A percentile compares a stretch with the other conserved stretches of the same genome.
Conservation (phyloP, 2,113 vertebrate species). For the Sorex fumeus region DNA sequence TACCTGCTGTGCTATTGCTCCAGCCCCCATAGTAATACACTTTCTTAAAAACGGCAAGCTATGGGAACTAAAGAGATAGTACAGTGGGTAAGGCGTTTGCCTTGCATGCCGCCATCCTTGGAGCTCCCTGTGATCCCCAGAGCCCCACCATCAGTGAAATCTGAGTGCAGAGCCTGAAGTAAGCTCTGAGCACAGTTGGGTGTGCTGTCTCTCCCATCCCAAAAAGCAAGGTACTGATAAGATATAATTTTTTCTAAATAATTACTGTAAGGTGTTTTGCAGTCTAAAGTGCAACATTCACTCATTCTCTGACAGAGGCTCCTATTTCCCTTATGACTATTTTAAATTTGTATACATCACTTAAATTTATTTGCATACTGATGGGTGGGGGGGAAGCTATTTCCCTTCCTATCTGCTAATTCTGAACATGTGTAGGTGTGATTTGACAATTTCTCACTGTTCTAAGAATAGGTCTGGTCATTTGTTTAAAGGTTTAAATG, state of each 20-base stretch:
- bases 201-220: no score
- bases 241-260: conserved; percentile 10
- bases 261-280: not conserved
- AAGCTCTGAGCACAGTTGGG: no score
- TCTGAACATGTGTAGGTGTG: not conserved
- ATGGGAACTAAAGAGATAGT: no score
- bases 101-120: no score
- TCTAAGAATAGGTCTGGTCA: not conserved
- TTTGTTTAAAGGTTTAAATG: conserved; percentile 5
- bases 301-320: not conserved
- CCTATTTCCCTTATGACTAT: not conserved
- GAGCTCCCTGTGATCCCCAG: no score
- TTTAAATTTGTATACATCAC: conserved; percentile 10
- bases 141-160: no score
- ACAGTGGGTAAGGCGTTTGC: no score
- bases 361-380: conserved; percentile 45
- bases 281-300: not conserved
- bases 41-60: no score
- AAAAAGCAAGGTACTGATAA: not conserved
- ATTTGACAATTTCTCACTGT: not conserved
- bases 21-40: no score
- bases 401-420: not conserved
- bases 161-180: no score
- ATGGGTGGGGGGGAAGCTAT: not conserved
- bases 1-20: no score